phyloP scores from a whole-genome alignment of 1,140 invertebrate genomes.

The Heliconius hermathena region DNA sequence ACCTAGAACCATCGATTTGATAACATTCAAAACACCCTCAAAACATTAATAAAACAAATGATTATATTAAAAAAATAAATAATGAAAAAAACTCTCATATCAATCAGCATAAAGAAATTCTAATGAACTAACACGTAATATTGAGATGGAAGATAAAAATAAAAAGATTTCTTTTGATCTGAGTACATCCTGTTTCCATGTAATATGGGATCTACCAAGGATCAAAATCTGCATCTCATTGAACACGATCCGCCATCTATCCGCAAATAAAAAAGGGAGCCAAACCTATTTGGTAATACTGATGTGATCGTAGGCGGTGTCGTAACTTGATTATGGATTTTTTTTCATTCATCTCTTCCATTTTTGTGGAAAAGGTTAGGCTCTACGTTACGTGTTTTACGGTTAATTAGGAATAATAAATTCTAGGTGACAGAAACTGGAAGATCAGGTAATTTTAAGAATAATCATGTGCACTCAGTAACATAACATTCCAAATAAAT shows the following conservation, averaged over 20 bases:
- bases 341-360: neutral
- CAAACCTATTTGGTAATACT: conserved; percentile 4
- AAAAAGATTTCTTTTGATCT: conserved; percentile 11
- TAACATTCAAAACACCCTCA: too few relatives aligned
- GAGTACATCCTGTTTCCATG: conserved; percentile 1
- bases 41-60: too few relatives aligned
- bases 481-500: neutral
- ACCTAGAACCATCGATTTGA: too few relatives aligned
- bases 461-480: too few relatives aligned
- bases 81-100: too few relatives aligned
- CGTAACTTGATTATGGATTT: neutral
- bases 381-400: too few relatives aligned
- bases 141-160: neutral
- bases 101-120: neutral
- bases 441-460: too few relatives aligned
- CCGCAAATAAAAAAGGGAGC: conserved; percentile 7
- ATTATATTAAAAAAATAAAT: too few relatives aligned
- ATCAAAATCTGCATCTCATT: conserved; percentile 13
- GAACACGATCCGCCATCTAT: neutral
- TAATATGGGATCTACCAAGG: conserved; percentile 3
- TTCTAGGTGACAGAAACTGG: too few relatives aligned
- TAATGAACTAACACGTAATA: conserved; percentile 5
- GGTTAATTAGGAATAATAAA: too few relatives aligned
- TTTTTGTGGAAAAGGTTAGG: neutral
- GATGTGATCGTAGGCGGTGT: neutral